Conservation (phyloP, 2,888 invertebrate genomes). For the Octodonta nipae region DNA sequence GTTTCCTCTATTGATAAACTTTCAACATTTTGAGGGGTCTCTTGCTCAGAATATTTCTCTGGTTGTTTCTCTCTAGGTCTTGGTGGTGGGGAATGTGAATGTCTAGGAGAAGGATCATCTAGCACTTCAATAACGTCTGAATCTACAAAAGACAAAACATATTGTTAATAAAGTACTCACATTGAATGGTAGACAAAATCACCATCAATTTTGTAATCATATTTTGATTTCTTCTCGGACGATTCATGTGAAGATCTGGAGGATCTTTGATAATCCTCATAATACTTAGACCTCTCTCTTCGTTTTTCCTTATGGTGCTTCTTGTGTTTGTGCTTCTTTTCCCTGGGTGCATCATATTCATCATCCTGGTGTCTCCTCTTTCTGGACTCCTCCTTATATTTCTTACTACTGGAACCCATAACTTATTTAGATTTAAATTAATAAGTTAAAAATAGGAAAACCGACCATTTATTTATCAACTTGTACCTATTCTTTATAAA, state of each 20-base stretch:
- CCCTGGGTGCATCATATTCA: slow-evolving; percentile 36
- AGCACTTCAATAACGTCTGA: slow-evolving; percentile 30
- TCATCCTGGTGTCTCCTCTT: slow-evolving; percentile 56
- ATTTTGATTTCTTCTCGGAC: slow-evolving; percentile 16
- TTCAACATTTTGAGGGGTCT: slow-evolving; percentile 32
- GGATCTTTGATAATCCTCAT: slow-evolving; percentile 7
- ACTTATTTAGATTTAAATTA: slow-evolving; percentile 5
- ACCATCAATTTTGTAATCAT: slow-evolving; percentile 43
- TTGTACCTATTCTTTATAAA: too few relatives aligned
- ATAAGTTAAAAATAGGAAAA: background rate
- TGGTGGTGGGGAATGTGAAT: slow-evolving; percentile 31
- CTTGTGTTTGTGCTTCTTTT: slow-evolving; percentile 45
- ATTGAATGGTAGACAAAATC: too few relatives aligned
- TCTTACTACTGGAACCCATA: slow-evolving; percentile 60
- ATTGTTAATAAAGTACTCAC: too few relatives aligned
- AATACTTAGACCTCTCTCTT: slow-evolving; percentile 25
- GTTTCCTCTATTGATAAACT: slow-evolving; percentile 71
- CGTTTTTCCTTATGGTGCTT: slow-evolving; percentile 35
- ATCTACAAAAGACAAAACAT: slow-evolving; percentile 17
- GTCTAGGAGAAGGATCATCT: slow-evolving; percentile 19
- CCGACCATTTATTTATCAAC: slow-evolving; percentile 4
- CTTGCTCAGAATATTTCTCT: background rate
- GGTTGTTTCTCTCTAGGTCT: slow-evolving; percentile 18
- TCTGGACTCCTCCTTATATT: slow-evolving; percentile 50
- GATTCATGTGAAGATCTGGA: slow-evolving; percentile 6